Evolutionary conservation across 2,888 invertebrate species (phyloP), one percentile per base, ranked within the genome.

Genomic region (Calliopum simillimum): DNA sequence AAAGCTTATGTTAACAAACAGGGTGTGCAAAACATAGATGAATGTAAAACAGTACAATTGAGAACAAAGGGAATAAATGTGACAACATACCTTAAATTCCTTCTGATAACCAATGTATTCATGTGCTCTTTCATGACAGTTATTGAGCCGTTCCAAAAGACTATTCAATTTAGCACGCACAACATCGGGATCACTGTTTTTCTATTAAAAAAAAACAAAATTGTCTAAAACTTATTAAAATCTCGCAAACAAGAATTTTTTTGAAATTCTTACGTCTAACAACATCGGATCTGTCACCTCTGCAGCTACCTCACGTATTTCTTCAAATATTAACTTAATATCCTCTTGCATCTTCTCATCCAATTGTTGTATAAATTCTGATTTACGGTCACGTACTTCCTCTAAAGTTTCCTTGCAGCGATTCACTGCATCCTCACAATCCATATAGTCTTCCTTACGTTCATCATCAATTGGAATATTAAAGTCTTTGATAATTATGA

Each of bases 401-500:
- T 55, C 67, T 8, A 95, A 90, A 46, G 90, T 88, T 62, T 92
- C 91, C 59, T 92, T 88, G 5, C 94, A 81, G 3, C 81, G 79
- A 70, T 82, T 81, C 4, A 86, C 75, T 64, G 83, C 78, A 72
- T 86, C 85, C 71, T 86, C 86, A 43, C 82, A 83, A 68, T 85
- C 86, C 84, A 86, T 84, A 72, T 85, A 86, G 56, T 83, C 83
- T 70, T 86, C 86, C 67, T 84, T 88, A 75, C 94, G 94, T 65
- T 94, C 93, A 0, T 91, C 89, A 1, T 92, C 90, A 64, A 93
- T 90, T 0, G 89, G 88, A 69, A 96, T 93, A 33, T 88, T 86
- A 82, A 91, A 96, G 80, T 94, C 92, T 70, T 94, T 94, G 87
- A 95, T 93, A 4, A 96, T 88, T 75, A 95, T 93, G 81, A 95